A percentile compares a stretch with the other conserved stretches of the same genome.
Evolutionary conservation across 2,113 vertebrate genomes (phyloP).

Genomic region (Lathamus discolor): DNA sequence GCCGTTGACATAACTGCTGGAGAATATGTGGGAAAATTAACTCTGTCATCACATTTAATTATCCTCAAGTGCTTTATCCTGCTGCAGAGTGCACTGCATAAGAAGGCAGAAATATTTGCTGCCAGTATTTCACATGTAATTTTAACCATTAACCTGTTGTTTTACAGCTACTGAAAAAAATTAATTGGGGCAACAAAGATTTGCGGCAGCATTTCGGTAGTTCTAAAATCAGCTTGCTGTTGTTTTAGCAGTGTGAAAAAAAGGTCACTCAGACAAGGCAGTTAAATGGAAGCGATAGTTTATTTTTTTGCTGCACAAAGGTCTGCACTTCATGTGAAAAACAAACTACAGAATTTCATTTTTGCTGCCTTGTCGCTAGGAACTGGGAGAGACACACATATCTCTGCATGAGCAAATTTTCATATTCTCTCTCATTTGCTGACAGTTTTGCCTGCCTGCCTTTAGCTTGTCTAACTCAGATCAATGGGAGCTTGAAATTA

Average conservation of each 20-base stretch:
- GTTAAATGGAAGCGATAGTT: background rate
- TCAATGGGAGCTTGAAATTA: conserved; percentile 61
- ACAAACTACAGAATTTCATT: background rate
- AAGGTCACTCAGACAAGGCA: background rate
- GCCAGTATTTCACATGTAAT: background rate
- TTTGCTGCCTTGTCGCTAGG: background rate
- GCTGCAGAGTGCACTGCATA: background rate
- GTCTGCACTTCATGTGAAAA: background rate
- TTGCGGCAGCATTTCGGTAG: background rate
- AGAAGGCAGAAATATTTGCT: background rate
- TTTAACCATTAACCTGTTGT: background rate
- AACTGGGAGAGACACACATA: background rate
- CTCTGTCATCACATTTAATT: conserved; percentile 11
- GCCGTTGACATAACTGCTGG: background rate
- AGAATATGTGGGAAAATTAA: background rate
- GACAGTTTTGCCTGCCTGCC: background rate
- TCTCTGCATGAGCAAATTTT: conserved; percentile 7
- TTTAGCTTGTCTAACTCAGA: conserved; percentile 35
- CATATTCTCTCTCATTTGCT: background rate
- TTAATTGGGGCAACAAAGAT: background rate
- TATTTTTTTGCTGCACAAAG: background rate
- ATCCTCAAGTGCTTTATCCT: background rate
- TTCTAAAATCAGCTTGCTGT: background rate
- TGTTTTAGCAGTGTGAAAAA: background rate
- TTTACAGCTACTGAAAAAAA: background rate